Evolutionary conservation across 2,888 invertebrate species (phyloP).

Genomic region (Cosmorhoe ocellata): DNA sequence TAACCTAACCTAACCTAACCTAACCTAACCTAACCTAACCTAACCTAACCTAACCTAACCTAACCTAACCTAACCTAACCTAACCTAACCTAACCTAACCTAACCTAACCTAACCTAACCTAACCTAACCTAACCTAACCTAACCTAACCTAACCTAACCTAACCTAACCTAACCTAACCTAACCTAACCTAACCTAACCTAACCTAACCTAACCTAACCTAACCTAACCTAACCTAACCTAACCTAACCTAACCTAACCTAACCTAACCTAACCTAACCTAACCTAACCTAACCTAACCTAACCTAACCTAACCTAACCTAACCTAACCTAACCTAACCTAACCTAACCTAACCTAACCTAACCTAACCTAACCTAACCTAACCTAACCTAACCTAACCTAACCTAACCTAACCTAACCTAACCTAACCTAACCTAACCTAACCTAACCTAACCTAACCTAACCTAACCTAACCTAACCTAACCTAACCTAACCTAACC

Average conservation of each 20-base stretch:
- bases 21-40: constrained; percentile 18
- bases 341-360: constrained; percentile 10
- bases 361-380: constrained; percentile 12
- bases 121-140: constrained; percentile 34
- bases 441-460: no score
- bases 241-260: constrained; percentile 25
- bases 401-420: neutral
- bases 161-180: constrained; percentile 32
- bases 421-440: no score
- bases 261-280: constrained; percentile 28
- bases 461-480: neutral
- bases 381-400: constrained; percentile 7
- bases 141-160: constrained; percentile 34
- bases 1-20: constrained; percentile 19
- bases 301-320: constrained; percentile 19
- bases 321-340: constrained; percentile 25
- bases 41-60: constrained; percentile 23
- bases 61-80: constrained; percentile 30
- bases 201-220: constrained; percentile 36
- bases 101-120: constrained; percentile 30
- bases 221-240: constrained; percentile 35
- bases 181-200: constrained; percentile 35
- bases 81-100: constrained; percentile 29
- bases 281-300: constrained; percentile 15
- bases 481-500: constrained; percentile 1